Base-by-base conservation (phyloP, 2,113 vertebrate genomes). In the Bettongia penicillata region DNA sequence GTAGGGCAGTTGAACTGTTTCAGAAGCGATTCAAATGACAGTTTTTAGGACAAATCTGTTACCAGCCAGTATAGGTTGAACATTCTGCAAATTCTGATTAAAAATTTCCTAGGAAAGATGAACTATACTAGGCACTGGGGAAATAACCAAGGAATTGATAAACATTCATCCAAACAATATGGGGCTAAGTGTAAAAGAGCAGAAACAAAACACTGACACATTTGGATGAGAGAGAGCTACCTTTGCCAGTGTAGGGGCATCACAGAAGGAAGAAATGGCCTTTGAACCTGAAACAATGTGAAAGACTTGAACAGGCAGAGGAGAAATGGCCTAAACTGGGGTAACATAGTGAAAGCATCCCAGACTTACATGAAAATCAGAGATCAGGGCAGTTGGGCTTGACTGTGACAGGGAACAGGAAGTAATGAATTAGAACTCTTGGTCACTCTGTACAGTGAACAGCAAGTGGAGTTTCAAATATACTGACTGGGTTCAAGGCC, bases 1-100 rank as follows among this genome's bases (percentile, higher is more conserved):
- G 23, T 48, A 90, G 92, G 93, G 95, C 52, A 92, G 37, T 93
- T 48, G 47, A 96, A 91, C 28, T 55, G 93, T 92, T 96, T 93
- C 90, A 51, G 57, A 89, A 84, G 53, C 93, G 50, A 55, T 90
- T 96, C 68, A 97, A 47, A 84, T 43, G 68, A 43, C 19, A 43
- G 7, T 84, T 43, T n/a, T 43, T 43, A 84, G 37, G n/a, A 8
- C 68, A 84, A 8, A 5, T 84, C 68, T 23, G 16, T 84, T 22
- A 43, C 16, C 19, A 23, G 37, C n/a, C 68, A 84, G 6, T 22
- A 84, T 43, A 43, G 68, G n/a, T 43, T 0, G 2, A 84, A 43
- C 68, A 84, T 84, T n/a, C 16, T 84, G 19, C 68, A 43, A 22
- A 43, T 84, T n/a, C 68, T 23, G n/a, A 84, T 43, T 84, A 84